phyloP scores from a whole-genome alignment of 2,797 vertebrate genomes.

The Eidolon dupreanum region DNA sequence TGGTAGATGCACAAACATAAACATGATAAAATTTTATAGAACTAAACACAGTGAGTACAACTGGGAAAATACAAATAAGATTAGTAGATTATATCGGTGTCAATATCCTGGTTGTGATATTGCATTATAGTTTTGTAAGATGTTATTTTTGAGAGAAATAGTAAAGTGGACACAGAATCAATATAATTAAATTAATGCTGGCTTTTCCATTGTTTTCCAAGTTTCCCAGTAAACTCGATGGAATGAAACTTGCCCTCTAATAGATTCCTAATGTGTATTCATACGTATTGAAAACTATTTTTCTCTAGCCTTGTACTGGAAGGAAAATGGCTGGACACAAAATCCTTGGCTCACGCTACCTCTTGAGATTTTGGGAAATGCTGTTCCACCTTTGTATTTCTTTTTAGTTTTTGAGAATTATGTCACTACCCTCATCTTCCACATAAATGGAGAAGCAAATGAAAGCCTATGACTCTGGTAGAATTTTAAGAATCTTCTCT shows the following conservation, averaged over 20 bases:
- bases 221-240: background rate
- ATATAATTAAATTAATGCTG: background rate
- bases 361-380: background rate
- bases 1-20: background rate
- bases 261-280: background rate
- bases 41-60: background rate
- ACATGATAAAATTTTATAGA: background rate
- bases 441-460: background rate
- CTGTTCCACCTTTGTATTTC: background rate
- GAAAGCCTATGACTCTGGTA: background rate
- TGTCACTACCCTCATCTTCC: background rate
- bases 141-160: too few species aligned
- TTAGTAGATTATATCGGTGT: too few species aligned
- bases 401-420: background rate
- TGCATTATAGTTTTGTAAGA: too few species aligned
- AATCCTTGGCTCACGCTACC: background rate
- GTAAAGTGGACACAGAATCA: background rate
- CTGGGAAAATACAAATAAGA: too few species aligned
- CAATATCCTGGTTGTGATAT: too few species aligned
- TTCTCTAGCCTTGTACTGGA: background rate
- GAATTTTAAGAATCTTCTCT: background rate
- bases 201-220: too few species aligned
- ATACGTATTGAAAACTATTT: background rate
- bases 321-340: background rate
- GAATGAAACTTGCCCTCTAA: background rate